Percentiles rank a stretch among this genome's conserved stretches.
phyloP scores from a whole-genome alignment of 2,797 vertebrate species.

The Acrocephalus scirpaceus region DNA sequence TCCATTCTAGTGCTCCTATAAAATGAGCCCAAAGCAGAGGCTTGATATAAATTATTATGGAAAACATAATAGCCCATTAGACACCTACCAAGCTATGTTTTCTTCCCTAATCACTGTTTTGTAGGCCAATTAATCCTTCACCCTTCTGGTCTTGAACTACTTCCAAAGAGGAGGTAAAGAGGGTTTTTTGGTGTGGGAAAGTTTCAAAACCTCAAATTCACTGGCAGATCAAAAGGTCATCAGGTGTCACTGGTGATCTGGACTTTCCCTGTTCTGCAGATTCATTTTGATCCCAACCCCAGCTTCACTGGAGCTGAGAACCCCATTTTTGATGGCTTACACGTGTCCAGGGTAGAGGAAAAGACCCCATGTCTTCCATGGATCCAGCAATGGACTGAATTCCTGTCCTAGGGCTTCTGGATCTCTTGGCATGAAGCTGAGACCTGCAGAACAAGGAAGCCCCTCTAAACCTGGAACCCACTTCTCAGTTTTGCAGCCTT shows the following conservation, averaged over 20 bases:
- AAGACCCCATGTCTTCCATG: fast-evolving
- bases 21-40: constrained; percentile 17
- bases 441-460: neutral
- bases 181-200: neutral
- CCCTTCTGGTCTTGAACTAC: neutral
- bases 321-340: neutral
- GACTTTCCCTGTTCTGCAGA: neutral
- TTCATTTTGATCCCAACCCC: neutral
- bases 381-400: neutral
- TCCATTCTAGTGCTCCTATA: constrained; percentile 1
- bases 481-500: neutral
- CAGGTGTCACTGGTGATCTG: neutral
- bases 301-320: neutral
- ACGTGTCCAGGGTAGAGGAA: neutral
- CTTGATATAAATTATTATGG: neutral
- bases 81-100: neutral
- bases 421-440: neutral
- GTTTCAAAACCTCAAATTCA: neutral
- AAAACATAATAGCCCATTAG: neutral
- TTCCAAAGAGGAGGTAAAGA: neutral
- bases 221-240: neutral
- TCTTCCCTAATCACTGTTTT: constrained; percentile 4
- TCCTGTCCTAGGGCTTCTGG: neutral
- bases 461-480: neutral
- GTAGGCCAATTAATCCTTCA: neutral